Evolutionary conservation across 2,797 vertebrate species (phyloP).

Genomic region (Synaphobranchus kaupii): DNA sequence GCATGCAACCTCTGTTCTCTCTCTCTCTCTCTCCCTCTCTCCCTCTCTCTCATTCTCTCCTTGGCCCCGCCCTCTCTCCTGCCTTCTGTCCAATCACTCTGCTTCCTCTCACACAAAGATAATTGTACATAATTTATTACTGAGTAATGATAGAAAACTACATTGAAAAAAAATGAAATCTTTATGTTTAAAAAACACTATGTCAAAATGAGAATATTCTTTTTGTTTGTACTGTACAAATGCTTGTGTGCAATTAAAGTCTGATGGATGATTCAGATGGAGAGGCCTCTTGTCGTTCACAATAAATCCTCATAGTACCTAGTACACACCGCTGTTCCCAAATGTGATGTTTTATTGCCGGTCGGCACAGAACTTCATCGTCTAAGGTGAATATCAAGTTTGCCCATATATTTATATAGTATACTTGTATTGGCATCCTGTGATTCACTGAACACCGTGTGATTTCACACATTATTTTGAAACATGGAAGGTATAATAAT

Average conservation of each 20-base stretch:
- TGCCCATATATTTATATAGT: background rate
- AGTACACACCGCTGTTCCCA: background rate
- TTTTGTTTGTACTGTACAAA: slow-evolving; percentile 49
- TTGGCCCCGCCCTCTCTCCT: slow-evolving; percentile 17
- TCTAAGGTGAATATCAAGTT: background rate
- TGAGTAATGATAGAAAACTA: slow-evolving; percentile 36
- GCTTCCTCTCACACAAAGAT: slow-evolving; percentile 45
- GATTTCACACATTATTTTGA: background rate
- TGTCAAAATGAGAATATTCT: slow-evolving; percentile 36
- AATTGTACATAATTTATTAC: slow-evolving; percentile 80
- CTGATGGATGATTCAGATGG: slow-evolving; percentile 42
- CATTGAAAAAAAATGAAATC: slow-evolving; percentile 35
- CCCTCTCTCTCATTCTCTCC: slow-evolving; percentile 25
- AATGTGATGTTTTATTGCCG: background rate
- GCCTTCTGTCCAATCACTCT: slow-evolving; percentile 42
- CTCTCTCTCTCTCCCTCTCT: slow-evolving; percentile 31
- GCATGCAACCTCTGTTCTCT: slow-evolving; percentile 51
- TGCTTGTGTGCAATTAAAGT: slow-evolving; percentile 47
- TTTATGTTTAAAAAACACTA: slow-evolving; percentile 26
- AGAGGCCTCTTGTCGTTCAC: background rate
- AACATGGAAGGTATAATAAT: background rate
- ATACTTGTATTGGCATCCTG: background rate
- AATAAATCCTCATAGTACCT: background rate
- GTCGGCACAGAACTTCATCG: background rate
- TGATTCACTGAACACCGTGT: background rate